These are phyloP conservation scores for Actinopyga echinites DNA, from an alignment of 53 echinoderm and acorn worm genomes.

Conservation along the genomic window DNA sequence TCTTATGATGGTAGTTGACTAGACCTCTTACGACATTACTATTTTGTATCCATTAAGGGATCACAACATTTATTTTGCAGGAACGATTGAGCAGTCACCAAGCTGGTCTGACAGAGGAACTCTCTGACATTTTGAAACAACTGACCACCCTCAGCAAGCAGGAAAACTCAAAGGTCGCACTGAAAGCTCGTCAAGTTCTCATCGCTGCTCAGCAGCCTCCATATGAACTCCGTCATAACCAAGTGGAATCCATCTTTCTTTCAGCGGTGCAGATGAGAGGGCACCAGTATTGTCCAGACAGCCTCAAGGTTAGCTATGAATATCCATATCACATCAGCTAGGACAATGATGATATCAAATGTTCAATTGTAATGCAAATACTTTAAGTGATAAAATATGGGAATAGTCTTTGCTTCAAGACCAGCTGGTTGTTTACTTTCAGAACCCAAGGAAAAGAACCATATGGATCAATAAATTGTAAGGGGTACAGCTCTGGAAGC, in stretches of 20 bases:
- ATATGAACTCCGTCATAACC: slow-evolving; percentile 92
- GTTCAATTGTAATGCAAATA: too few relatives aligned
- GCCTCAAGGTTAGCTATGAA: slow-evolving; percentile 73
- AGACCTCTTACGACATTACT: too few relatives aligned
- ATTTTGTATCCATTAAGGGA: neutral
- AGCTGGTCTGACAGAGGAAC: slow-evolving; percentile 89
- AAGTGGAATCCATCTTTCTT: slow-evolving; percentile 97
- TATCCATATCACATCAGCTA: too few relatives aligned
- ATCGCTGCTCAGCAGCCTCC: slow-evolving; percentile 98
- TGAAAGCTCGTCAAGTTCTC: slow-evolving; percentile 87
- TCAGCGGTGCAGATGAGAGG: slow-evolving; percentile 99
- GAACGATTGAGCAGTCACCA: slow-evolving; percentile 83
- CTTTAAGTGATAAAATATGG: too few relatives aligned
- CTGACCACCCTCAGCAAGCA: slow-evolving; percentile 93
- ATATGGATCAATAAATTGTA: too few relatives aligned
- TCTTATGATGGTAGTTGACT: too few relatives aligned
- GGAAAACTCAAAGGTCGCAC: slow-evolving; percentile 88
- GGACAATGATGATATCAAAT: too few relatives aligned
- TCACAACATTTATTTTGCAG: slow-evolving; percentile 28
- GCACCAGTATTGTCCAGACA: slow-evolving; percentile 95
- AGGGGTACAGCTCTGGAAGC: too few relatives aligned
- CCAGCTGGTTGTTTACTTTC: too few relatives aligned
- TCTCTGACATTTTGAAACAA: slow-evolving; percentile 75
- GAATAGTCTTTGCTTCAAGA: too few relatives aligned
- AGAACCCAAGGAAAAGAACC: too few relatives aligned